Evolutionary conservation across 2,888 invertebrate genomes (phyloP), one percentile per base, ranked within the genome.

Genomic region (Agrochola circellaris): DNA sequence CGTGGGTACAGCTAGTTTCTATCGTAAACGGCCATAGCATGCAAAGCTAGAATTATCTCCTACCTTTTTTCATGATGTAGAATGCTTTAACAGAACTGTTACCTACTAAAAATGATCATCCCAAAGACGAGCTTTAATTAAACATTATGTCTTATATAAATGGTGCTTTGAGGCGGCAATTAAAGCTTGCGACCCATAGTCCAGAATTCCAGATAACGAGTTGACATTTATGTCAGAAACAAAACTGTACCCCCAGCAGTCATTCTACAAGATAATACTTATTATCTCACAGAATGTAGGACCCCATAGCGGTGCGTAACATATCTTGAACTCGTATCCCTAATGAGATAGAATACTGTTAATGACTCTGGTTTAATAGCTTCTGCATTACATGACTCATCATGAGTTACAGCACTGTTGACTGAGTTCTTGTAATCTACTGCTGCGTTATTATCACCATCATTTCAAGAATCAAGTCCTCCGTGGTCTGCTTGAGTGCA

Each of bases 231-330:
- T 51, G 42, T 61, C 17, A 73, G 23, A 30, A 48, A n/a, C 45
- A 30, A 26, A 62, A 77, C 72, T 54, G 42, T 72, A 30, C 26
- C 30, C 9, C 20, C n/a, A 26, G 23, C 30, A 13, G 26, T 45
- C 15, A 45, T n/a, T 61, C 7, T 7, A 48, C 73, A 54, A 48
- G 62, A 62, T 73, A 80, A 71, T 77, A 54, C 45, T 15, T 54
- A 64, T 79, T 45, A 77, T 42, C 13, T 45, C 23, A 62, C 17
- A 34, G 38, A 73, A 82, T 84, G 68, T 79, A 26, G 74, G 66
- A 51, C 73, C 42, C 23, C 26, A 38, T 68, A 74, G 45, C 73
- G 73, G 73, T 79, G 45, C 48, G 54, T 51, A n/a, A 60, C 38
- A 56, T 61, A 72, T 75, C 62, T 80, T 67, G 38, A 20, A 34